Percentiles rank a stretch among this genome's conserved stretches.
These are phyloP conservation scores for Kryphioiulus occultus DNA, from an alignment of 2,888 invertebrate genomes.

Conservation along the genomic window DNA sequence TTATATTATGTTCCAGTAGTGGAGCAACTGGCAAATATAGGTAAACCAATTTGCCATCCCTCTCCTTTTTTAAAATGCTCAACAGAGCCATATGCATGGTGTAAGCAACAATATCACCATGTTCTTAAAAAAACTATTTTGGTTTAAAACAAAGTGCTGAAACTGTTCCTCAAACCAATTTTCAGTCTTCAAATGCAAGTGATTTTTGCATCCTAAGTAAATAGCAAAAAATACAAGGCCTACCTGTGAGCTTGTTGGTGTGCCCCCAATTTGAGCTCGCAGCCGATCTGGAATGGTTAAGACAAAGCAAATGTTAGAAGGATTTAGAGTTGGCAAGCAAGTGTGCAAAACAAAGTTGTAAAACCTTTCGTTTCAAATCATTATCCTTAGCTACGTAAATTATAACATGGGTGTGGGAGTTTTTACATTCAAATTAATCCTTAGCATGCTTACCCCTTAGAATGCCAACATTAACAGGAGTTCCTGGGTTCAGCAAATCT, in stretches of 20 bases:
- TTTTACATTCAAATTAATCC: conserved; percentile 29
- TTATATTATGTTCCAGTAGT: no score
- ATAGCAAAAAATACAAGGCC: conserved; percentile 62
- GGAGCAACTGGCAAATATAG: no score
- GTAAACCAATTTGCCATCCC: no score
- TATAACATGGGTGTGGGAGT: conserved; percentile 1
- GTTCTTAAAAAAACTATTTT: no score
- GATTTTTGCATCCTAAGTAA: no score
- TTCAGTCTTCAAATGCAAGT: no score
- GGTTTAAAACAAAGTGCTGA: no score
- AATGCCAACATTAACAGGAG: conserved; percentile 85
- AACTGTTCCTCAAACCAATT: no score
- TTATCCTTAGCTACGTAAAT: conserved; percentile 11
- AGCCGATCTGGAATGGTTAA: conserved; percentile 68
- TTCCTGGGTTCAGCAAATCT: conserved; percentile 81
- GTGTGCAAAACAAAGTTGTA: not conserved
- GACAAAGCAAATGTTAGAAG: not conserved
- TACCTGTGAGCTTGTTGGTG: conserved; percentile 63
- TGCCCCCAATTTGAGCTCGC: conserved; percentile 67
- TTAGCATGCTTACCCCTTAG: conserved; percentile 75
- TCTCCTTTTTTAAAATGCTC: no score
- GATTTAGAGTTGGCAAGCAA: not conserved
- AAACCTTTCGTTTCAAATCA: not conserved
- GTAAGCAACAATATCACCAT: no score
- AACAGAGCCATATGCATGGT: no score